A percentile compares a stretch with the other conserved stretches of the same genome.
Evolutionary conservation across 1,140 invertebrate genomes (phyloP).

Genomic region (Proctacanthus coquilletti): DNA sequence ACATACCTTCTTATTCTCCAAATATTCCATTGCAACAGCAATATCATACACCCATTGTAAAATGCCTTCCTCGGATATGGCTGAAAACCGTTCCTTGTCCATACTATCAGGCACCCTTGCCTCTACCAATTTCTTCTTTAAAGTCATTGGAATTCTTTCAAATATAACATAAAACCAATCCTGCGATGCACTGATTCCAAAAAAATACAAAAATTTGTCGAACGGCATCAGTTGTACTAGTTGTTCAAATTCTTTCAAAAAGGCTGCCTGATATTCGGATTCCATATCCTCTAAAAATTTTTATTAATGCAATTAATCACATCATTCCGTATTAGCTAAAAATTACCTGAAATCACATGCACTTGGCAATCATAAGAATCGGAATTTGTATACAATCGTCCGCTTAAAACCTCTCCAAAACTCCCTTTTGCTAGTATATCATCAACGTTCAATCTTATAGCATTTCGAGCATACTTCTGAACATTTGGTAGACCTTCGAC

Average conservation of each 20-base stretch:
- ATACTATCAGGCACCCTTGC: conserved; percentile 11
- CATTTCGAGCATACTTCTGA: conserved; percentile 53
- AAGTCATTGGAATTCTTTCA: conserved; percentile 43
- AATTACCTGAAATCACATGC: conserved; percentile 16
- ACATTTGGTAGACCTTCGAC: conserved; percentile 26
- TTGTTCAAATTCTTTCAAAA: conserved; percentile 57
- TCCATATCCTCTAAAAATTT: conserved; percentile 38
- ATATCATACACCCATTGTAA: conserved; percentile 34
- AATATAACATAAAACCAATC: conserved; percentile 53
- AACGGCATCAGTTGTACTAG: conserved; percentile 51
- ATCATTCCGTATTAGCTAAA: conserved; percentile 1
- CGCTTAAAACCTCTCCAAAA: conserved; percentile 57
- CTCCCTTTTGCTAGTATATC: conserved; percentile 52
- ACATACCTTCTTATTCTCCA: conserved; percentile 33
- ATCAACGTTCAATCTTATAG: conserved; percentile 47
- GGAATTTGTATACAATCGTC: conserved; percentile 32
- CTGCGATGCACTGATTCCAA: conserved; percentile 63
- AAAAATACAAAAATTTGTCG: conserved; percentile 52
- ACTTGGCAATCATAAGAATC: conserved; percentile 15
- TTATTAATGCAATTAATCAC: neutral
- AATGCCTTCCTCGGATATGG: conserved; percentile 29
- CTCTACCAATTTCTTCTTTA: conserved; percentile 41
- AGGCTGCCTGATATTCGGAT: conserved; percentile 41
- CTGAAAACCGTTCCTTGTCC: conserved; percentile 35
- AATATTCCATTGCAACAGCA: conserved; percentile 48